These are phyloP conservation scores for Oceanodroma tethys DNA, from an alignment of 2,113 vertebrate genomes.

Conservation along the genomic window DNA sequence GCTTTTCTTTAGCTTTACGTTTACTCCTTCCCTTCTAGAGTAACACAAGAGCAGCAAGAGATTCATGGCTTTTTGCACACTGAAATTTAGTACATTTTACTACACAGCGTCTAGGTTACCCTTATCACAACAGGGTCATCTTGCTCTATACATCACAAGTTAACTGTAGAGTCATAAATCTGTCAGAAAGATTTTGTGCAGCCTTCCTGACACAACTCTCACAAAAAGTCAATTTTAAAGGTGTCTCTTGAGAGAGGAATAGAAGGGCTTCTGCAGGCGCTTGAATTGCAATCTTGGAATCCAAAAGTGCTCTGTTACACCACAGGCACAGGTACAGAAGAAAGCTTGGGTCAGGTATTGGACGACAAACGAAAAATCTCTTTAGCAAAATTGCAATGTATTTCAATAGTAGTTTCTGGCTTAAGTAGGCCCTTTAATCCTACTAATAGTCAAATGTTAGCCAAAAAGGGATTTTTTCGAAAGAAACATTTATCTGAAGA, in stretches of 20 bases:
- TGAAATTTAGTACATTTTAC: not conserved
- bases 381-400: accelerated
- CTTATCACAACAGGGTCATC: not conserved
- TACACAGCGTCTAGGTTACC: not conserved
- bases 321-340: not conserved
- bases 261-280: not conserved
- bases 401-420: not conserved
- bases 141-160: not conserved
- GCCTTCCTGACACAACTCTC: not conserved
- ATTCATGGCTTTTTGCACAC: not conserved
- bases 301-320: not conserved
- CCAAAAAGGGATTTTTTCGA: not conserved
- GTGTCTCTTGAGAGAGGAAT: not conserved
- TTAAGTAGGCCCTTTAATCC: not conserved
- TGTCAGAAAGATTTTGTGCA: not conserved
- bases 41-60: not conserved
- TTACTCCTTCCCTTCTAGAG: not conserved
- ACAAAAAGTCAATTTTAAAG: not conserved
- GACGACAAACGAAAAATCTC: not conserved
- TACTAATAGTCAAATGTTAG: not conserved
- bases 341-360: not conserved
- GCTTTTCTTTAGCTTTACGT: conserved; percentile 3
- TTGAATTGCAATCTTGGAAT: not conserved
- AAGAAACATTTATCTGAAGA: not conserved
- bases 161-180: not conserved